Evolutionary conservation across 1,140 invertebrate genomes (phyloP).

Genomic region (Mylabris phalerata): DNA sequence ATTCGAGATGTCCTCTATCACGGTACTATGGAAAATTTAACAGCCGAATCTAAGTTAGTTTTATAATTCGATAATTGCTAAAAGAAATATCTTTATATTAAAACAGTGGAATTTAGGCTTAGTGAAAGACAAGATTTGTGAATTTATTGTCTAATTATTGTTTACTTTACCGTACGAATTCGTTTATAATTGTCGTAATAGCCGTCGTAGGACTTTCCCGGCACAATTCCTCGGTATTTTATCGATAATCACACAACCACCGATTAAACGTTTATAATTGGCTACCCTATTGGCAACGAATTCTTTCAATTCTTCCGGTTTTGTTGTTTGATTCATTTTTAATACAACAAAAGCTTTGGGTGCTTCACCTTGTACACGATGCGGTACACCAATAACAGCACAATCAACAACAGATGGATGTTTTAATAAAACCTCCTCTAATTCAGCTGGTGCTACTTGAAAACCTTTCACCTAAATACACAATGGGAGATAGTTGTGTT

Average conservation of each 20-base stretch:
- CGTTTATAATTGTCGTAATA: too few relatives aligned
- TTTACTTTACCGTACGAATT: too few relatives aligned
- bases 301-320: conserved; percentile 38
- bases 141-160: too few relatives aligned
- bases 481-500: not conserved
- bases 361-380: conserved; percentile 64
- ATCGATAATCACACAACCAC: conserved; percentile 48
- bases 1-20: conserved; percentile 46
- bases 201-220: conserved; percentile 1
- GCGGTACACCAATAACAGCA: conserved; percentile 75
- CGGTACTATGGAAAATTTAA: conserved; percentile 41
- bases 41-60: not conserved
- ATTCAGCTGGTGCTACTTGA: conserved; percentile 82
- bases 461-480: conserved; percentile 50
- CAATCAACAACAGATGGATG: conserved; percentile 72
- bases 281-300: conserved; percentile 42
- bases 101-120: too few relatives aligned
- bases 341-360: conserved; percentile 65
- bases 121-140: too few relatives aligned
- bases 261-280: conserved; percentile 42
- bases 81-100: too few relatives aligned
- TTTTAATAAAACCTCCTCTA: conserved; percentile 70
- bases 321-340: conserved; percentile 36
- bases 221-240: conserved; percentile 3
- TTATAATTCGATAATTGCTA: not conserved